Evolutionary conservation across 2,797 vertebrate genomes (phyloP).

Genomic region (Clarias laeviceps): DNA sequence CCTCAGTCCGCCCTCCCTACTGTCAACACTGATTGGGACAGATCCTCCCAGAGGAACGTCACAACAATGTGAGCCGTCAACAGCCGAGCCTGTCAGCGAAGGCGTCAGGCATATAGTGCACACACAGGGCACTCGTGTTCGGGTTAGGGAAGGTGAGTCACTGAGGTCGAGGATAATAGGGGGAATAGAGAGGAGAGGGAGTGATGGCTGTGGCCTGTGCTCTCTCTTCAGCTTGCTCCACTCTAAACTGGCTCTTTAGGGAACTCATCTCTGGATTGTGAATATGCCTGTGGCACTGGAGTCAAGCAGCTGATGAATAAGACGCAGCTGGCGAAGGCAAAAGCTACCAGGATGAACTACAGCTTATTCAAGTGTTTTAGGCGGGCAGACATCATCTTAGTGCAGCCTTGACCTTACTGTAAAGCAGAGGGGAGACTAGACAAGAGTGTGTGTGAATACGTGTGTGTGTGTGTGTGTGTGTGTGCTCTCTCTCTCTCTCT

Average conservation of each 20-base stretch:
- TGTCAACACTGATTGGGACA: constrained; percentile 28
- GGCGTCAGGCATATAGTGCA: not conserved
- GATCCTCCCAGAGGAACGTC: constrained; percentile 40
- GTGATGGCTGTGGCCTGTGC: constrained; percentile 31
- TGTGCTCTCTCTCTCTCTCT: not conserved
- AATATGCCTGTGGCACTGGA: constrained; percentile 61
- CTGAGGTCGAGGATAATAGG: constrained; percentile 49
- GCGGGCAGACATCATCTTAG: constrained; percentile 12
- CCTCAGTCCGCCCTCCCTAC: constrained; percentile 25
- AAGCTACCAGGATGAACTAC: constrained; percentile 45
- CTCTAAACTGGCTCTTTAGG: constrained; percentile 66
- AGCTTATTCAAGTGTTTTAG: constrained; percentile 3
- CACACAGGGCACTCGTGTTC: constrained; percentile 27
- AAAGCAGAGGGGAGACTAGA: constrained; percentile 2
- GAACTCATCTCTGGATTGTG: constrained; percentile 66
- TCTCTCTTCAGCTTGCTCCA: constrained; percentile 56
- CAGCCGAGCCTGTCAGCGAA: constrained; percentile 14
- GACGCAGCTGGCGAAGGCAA: constrained; percentile 58
- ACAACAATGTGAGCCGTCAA: constrained; percentile 36
- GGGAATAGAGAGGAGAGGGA: constrained; percentile 51
- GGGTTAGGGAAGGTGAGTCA: constrained; percentile 42
- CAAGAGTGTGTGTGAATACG: not conserved
- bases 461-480: constrained; percentile 5
- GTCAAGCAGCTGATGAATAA: constrained; percentile 68
- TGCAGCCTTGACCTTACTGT: constrained; percentile 39